A percentile compares a stretch with the other conserved stretches of the same genome.
Conservation (phyloP, 2,888 invertebrate species). For the Chaetogeoica ovagalla region DNA sequence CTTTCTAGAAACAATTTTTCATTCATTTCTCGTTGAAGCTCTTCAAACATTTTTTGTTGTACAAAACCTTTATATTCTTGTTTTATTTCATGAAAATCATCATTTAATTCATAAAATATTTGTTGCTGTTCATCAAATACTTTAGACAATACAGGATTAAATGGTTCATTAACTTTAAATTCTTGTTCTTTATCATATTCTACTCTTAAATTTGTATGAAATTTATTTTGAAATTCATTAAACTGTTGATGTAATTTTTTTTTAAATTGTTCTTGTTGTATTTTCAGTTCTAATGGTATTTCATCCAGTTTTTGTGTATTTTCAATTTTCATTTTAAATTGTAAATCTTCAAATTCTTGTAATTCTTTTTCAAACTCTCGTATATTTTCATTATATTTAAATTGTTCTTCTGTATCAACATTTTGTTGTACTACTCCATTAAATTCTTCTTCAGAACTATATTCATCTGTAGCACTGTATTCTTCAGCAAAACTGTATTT, state of each 20-base stretch:
- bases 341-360: constrained; percentile 1
- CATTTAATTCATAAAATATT: constrained; percentile 26
- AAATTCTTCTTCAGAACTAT: background rate
- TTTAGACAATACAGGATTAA: background rate
- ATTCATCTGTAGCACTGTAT: background rate
- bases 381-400: background rate
- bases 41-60: constrained; percentile 18
- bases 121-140: constrained; percentile 12
- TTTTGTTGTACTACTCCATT: background rate
- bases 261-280: constrained; percentile 24
- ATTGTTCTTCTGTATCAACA: background rate
- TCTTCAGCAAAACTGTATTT: background rate
- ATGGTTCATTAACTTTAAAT: constrained; percentile 7
- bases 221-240: constrained; percentile 17
- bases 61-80: constrained; percentile 24
- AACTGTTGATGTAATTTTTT: constrained; percentile 17
- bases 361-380: background rate
- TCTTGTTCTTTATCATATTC: constrained; percentile 26
- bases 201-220: constrained; percentile 25
- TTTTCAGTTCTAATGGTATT: constrained; percentile 24
- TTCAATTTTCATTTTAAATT: background rate
- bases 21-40: constrained; percentile 14
- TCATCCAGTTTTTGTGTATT: constrained; percentile 16
- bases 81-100: constrained; percentile 9
- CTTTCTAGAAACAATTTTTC: background rate